Evolutionary conservation across 2,888 invertebrate genomes (phyloP).

Genomic region (Drosophila mimica): DNA sequence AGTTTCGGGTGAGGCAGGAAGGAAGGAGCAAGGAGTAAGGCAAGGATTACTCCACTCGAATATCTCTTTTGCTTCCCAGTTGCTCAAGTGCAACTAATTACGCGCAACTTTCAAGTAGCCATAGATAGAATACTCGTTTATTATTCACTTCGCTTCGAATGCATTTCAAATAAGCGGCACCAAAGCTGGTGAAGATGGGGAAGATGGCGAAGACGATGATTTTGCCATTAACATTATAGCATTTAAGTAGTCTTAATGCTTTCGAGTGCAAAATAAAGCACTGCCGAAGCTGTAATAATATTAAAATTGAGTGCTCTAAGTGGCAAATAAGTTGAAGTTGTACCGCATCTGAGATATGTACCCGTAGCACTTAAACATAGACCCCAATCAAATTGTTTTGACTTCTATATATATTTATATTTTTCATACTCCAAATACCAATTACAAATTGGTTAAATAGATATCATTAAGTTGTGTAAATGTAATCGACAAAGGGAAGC

Average conservation of each 20-base stretch:
- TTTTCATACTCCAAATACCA: background rate
- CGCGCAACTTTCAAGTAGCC: constrained; percentile 57
- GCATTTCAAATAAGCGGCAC: constrained; percentile 24
- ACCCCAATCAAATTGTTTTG: background rate
- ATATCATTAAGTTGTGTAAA: background rate
- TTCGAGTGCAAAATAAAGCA: constrained; percentile 30
- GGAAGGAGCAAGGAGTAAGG: background rate
- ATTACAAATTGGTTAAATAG: background rate
- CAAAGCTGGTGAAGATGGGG: background rate
- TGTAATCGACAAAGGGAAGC: background rate
- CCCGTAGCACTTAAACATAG: background rate
- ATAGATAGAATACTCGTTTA: constrained; percentile 56
- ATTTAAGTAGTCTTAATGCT: constrained; percentile 46
- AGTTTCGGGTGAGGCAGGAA: constrained; percentile 23
- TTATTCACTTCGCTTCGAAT: constrained; percentile 48
- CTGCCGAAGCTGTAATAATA: constrained; percentile 16
- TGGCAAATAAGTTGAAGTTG: constrained; percentile 4
- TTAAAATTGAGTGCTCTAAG: constrained; percentile 17
- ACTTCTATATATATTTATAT: background rate
- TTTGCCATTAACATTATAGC: constrained; percentile 41
- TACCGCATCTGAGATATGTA: background rate
- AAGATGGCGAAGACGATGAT: constrained; percentile 14
- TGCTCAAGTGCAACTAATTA: constrained; percentile 73
- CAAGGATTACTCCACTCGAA: constrained; percentile 27
- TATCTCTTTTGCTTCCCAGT: constrained; percentile 37